Conservation (phyloP, 92 coral and sea anemone genomes). For the Palythoa heliodiscus region DNA sequence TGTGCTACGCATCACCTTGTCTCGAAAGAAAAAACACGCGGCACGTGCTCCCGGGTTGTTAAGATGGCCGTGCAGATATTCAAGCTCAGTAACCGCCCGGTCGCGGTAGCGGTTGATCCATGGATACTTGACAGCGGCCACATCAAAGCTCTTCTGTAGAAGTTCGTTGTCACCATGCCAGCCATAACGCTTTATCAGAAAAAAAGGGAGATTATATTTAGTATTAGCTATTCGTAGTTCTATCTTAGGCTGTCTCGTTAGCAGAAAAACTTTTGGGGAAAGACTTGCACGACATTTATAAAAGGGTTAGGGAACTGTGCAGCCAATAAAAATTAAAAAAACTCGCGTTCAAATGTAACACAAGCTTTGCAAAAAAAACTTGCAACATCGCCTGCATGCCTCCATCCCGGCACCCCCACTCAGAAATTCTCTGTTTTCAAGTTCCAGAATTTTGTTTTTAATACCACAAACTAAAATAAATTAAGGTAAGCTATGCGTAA, state of each 20-base stretch:
- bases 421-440: no score
- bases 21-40: slow-evolving; percentile 94
- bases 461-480: no score
- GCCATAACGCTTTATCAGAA: slow-evolving; percentile 76
- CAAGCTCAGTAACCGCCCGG: slow-evolving; percentile 86
- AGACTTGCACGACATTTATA: no score
- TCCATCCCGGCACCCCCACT: no score
- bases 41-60: slow-evolving; percentile 86
- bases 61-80: slow-evolving; percentile 89
- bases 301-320: not conserved
- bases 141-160: slow-evolving; percentile 88
- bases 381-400: no score
- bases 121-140: slow-evolving; percentile 81
- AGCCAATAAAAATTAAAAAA: not conserved
- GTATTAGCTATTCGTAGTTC: not conserved
- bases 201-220: not conserved
- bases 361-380: no score
- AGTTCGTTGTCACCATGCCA: slow-evolving; percentile 93
- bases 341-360: no score
- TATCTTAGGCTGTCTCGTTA: no score
- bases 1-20: slow-evolving; percentile 61
- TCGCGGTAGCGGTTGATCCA: slow-evolving; percentile 87
- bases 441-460: no score
- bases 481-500: no score
- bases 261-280: no score